phyloP scores from a whole-genome alignment of 2,888 invertebrate species.

The Halictus ligatus region DNA sequence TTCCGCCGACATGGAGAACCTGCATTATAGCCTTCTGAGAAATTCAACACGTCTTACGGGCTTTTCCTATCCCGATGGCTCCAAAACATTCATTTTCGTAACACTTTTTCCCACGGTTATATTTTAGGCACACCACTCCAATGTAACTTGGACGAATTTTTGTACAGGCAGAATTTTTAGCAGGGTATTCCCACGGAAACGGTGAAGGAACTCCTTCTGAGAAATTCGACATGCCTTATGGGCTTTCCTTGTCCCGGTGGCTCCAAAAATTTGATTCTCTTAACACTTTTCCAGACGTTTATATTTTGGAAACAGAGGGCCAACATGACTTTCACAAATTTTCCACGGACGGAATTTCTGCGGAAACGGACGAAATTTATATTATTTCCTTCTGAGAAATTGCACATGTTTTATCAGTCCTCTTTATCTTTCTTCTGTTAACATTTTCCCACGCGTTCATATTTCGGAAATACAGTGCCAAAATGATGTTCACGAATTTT shows the following conservation, averaged over 20 bases:
- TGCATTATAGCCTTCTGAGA: background rate
- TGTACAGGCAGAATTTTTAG: background rate
- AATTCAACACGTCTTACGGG: background rate
- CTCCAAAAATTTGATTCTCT: background rate
- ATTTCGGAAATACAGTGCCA: background rate
- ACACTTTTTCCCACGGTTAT: background rate
- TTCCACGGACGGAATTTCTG: too few species aligned
- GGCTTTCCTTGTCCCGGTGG: background rate
- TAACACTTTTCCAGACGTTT: background rate
- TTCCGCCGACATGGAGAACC: background rate
- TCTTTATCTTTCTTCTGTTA: too few species aligned
- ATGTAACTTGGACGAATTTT: background rate
- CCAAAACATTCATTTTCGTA: background rate
- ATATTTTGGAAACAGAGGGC: too few species aligned
- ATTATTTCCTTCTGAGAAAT: too few species aligned
- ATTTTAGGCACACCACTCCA: background rate
- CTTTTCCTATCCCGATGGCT: background rate
- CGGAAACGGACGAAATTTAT: too few species aligned
- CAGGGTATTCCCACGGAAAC: background rate
- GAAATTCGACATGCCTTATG: background rate
- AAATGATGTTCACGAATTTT: background rate
- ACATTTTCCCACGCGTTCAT: too few species aligned
- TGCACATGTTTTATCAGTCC: too few species aligned
- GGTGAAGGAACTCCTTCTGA: background rate
- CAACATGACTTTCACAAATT: background rate